Percentiles rank a stretch among this genome's conserved stretches.
Conservation (phyloP, 2,113 vertebrate species). For the Odocoileus virginianus region DNA sequence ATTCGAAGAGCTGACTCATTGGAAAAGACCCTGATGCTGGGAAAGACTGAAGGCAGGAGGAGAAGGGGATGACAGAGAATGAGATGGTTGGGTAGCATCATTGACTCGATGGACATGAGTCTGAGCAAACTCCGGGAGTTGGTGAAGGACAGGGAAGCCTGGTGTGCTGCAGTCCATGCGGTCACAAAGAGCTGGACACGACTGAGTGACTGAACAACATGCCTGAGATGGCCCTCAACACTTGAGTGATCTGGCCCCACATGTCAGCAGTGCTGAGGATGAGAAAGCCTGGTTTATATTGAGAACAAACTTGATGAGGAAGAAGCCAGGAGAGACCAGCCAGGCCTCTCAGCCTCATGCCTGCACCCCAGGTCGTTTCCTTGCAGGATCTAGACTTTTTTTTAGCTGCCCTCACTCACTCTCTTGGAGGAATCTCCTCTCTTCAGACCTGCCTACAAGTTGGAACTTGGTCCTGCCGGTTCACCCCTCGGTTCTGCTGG, state of each 20-base stretch:
- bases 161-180: background rate
- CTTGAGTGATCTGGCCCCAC: background rate
- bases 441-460: background rate
- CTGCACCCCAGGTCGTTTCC: background rate
- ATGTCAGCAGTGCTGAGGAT: background rate
- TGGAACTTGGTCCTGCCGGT: background rate
- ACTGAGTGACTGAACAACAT: background rate
- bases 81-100: background rate
- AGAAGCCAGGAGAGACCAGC: background rate
- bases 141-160: background rate
- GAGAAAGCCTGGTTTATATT: background rate
- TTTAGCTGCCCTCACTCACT: background rate
- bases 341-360: background rate
- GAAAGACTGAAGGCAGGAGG: background rate
- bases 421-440: background rate
- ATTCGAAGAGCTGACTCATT: fast-evolving
- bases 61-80: background rate
- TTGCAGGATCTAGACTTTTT: background rate
- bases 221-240: background rate
- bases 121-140: background rate
- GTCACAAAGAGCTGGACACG: background rate
- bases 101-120: background rate
- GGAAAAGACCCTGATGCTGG: background rate
- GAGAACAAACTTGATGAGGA: background rate
- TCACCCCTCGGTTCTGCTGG: background rate